phyloP scores from a whole-genome alignment of 2,888 invertebrate species.

The Tryphoninae sp. region DNA sequence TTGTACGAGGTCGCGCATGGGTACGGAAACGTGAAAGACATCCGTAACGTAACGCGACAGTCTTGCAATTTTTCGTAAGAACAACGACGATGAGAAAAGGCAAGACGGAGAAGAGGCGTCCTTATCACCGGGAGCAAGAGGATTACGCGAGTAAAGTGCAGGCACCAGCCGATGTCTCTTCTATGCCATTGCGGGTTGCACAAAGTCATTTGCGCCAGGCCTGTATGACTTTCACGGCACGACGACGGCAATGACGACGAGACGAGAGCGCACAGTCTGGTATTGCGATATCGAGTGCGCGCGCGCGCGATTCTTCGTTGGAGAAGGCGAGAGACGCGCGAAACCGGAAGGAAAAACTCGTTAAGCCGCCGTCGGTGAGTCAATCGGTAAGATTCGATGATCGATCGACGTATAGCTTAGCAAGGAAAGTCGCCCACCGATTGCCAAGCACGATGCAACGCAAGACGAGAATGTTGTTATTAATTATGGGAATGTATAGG shows the following conservation, averaged over 20 bases:
- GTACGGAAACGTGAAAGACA: too few species aligned
- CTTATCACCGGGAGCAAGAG: constrained; percentile 38
- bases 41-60: constrained; percentile 26
- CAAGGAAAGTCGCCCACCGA: too few species aligned
- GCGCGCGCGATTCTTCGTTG: too few species aligned
- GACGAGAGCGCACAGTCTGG: constrained; percentile 13
- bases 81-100: constrained; percentile 9
- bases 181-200: constrained; percentile 55
- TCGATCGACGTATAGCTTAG: too few species aligned
- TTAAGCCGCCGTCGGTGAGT: too few species aligned
- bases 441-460: too few species aligned
- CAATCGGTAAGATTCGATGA: too few species aligned
- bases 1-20: too few species aligned
- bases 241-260: constrained; percentile 21
- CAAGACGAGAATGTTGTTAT: too few species aligned
- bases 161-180: constrained; percentile 18
- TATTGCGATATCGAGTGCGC: constrained; percentile 41
- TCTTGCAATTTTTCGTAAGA: constrained; percentile 55
- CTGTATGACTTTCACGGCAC: constrained; percentile 24
- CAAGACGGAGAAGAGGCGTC: constrained; percentile 35
- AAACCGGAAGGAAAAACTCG: too few species aligned
- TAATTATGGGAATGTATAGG: too few species aligned
- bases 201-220: constrained; percentile 64
- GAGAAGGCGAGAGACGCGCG: too few species aligned
- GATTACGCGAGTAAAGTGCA: constrained; percentile 18